A percentile compares a stretch with the other conserved stretches of the same genome.
Evolutionary conservation across 2,888 invertebrate species (phyloP).

Genomic region (Cerastis rubricosa): DNA sequence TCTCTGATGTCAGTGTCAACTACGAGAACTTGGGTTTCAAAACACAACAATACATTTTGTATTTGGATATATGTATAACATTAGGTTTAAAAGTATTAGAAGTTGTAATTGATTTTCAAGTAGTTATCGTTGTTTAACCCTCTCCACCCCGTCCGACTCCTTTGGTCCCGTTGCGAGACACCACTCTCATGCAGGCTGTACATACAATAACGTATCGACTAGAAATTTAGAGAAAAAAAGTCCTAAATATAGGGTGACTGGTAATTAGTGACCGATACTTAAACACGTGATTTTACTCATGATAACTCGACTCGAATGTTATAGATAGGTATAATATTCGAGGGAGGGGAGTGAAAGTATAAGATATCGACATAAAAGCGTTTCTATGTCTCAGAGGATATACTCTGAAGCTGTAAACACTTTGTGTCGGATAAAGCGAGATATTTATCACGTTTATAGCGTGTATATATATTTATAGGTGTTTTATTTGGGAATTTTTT

Average conservation of each 20-base stretch:
- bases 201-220: not conserved
- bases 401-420: constrained; percentile 61
- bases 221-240: not conserved
- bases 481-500: not conserved
- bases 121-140: not conserved
- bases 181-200: not conserved
- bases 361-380: constrained; percentile 75
- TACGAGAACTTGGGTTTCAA: too few relatives aligned
- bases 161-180: too few relatives aligned
- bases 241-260: too few relatives aligned
- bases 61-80: too few relatives aligned
- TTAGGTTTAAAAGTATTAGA: not conserved
- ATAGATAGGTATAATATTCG: constrained; percentile 11
- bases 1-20: too few relatives aligned
- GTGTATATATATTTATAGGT: too few relatives aligned
- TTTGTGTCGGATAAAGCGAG: constrained; percentile 41
- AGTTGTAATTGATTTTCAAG: not conserved
- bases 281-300: too few relatives aligned
- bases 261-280: too few relatives aligned
- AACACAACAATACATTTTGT: too few relatives aligned
- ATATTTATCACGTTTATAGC: constrained; percentile 26
- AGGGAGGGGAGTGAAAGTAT: constrained; percentile 65
- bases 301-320: too few relatives aligned
- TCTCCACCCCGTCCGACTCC: too few relatives aligned
- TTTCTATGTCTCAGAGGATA: constrained; percentile 70